Percentiles rank a stretch among this genome's conserved stretches.
phyloP scores from a whole-genome alignment of 2,113 vertebrate species.

The Syngnathus floridae region DNA sequence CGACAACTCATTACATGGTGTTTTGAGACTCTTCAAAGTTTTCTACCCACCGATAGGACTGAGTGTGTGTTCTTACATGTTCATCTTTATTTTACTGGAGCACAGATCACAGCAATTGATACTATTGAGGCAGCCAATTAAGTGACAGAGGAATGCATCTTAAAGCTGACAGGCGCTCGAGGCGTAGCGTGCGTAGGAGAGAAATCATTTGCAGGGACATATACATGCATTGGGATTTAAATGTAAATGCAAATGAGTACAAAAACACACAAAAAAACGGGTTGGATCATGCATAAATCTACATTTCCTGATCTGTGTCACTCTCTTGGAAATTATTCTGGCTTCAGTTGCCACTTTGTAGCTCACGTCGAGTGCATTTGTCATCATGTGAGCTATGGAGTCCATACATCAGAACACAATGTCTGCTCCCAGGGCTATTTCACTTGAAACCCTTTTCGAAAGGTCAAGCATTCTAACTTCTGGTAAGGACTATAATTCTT shows the following conservation, averaged over 20 bases:
- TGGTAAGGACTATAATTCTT: neutral
- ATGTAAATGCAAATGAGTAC: conserved; percentile 11
- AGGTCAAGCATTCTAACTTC: conserved; percentile 4
- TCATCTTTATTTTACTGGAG: neutral
- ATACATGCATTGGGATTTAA: conserved; percentile 6
- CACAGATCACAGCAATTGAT: neutral
- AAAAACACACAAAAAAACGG: neutral
- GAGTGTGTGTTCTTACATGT: neutral
- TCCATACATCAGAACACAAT: neutral
- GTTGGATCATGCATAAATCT: neutral
- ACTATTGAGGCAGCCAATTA: conserved; percentile 11
- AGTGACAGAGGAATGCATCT: neutral
- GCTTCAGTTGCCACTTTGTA: neutral
- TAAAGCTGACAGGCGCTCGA: conserved; percentile 13
- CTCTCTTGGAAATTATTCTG: neutral
- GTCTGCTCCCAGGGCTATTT: conserved; percentile 19
- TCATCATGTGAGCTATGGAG: neutral
- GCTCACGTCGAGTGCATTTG: neutral
- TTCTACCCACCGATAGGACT: neutral
- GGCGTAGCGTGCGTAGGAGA: conserved; percentile 6
- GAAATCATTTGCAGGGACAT: conserved; percentile 2
- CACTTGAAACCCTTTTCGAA: conserved; percentile 12
- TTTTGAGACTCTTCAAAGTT: neutral
- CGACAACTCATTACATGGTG: conserved; percentile 23
- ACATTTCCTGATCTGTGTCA: neutral